Conservation (phyloP, 2,888 invertebrate genomes). For the Liodrosophila aerea region DNA sequence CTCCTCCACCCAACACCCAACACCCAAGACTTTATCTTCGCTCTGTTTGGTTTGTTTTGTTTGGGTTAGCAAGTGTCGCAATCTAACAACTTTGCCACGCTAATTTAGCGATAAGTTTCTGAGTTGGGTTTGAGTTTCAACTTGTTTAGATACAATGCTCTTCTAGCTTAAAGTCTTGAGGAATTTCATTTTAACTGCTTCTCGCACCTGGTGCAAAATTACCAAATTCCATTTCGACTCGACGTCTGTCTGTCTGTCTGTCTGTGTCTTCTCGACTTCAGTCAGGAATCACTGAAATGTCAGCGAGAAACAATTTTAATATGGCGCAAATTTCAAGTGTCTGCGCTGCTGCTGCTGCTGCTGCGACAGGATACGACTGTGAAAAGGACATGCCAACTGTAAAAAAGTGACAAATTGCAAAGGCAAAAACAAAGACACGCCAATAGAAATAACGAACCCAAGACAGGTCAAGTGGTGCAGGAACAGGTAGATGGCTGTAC, state of each 20-base stretch:
- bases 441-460: conserved; percentile 29
- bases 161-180: neutral
- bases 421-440: conserved; percentile 15
- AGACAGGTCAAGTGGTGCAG: conserved; percentile 51
- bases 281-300: conserved; percentile 45
- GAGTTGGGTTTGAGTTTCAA: conserved; percentile 39
- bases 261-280: neutral
- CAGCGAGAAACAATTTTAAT: conserved; percentile 58
- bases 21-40: too few relatives aligned
- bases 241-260: neutral
- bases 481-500: too few relatives aligned
- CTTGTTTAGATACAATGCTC: conserved; percentile 13
- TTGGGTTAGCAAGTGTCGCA: conserved; percentile 50
- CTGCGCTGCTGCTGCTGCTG: conserved; percentile 15
- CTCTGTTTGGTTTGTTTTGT: conserved; percentile 28
- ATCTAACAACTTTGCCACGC: conserved; percentile 54
- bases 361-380: conserved; percentile 16
- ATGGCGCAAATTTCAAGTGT: conserved; percentile 41
- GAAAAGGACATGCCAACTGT: conserved; percentile 56
- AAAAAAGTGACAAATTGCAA: conserved; percentile 71
- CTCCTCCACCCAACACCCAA: too few relatives aligned
- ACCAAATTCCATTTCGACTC: conserved; percentile 34
- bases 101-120: conserved; percentile 65
- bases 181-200: conserved; percentile 38
- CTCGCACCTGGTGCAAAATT: conserved; percentile 41